Percentiles rank a stretch among this genome's conserved stretches.
Conservation (phyloP, 1,140 invertebrate species). For the Oreohelix idahoensis region DNA sequence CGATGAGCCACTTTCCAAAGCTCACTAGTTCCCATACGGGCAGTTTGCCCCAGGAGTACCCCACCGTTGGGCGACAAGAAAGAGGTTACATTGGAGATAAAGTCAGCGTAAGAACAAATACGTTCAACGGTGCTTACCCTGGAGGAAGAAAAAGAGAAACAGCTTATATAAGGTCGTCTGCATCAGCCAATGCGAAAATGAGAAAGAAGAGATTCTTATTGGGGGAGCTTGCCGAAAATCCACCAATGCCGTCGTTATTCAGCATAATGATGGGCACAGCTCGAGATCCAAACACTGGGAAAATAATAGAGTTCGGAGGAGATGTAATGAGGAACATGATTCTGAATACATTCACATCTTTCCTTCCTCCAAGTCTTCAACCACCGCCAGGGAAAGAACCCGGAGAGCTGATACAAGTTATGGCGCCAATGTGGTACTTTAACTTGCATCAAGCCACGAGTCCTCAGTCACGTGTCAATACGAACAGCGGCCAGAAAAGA, state of each 20-base stretch:
- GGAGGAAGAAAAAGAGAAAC: slow-evolving; percentile 1
- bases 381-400: slow-evolving; percentile 8
- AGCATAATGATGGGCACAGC: slow-evolving; percentile 21
- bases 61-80: background rate
- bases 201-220: slow-evolving; percentile 20
- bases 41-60: background rate
- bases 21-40: background rate
- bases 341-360: background rate
- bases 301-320: slow-evolving; percentile 17
- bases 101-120: background rate
- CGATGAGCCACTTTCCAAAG: background rate
- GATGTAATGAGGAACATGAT: slow-evolving; percentile 6
- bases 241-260: background rate
- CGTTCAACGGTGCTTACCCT: background rate
- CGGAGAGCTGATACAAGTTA: background rate
- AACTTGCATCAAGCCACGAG: background rate
- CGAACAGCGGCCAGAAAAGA: background rate
- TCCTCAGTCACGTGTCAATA: no score
- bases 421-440: slow-evolving; percentile 10
- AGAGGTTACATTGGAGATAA: background rate
- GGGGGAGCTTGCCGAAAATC: background rate
- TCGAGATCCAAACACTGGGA: slow-evolving; percentile 14
- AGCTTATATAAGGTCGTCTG: no score
- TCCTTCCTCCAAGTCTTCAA: background rate
- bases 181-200: background rate